A percentile compares a stretch with the other conserved stretches of the same genome.
These are phyloP conservation scores for Agrochola lota DNA, from an alignment of 2,888 invertebrate genomes.

Conservation along the genomic window DNA sequence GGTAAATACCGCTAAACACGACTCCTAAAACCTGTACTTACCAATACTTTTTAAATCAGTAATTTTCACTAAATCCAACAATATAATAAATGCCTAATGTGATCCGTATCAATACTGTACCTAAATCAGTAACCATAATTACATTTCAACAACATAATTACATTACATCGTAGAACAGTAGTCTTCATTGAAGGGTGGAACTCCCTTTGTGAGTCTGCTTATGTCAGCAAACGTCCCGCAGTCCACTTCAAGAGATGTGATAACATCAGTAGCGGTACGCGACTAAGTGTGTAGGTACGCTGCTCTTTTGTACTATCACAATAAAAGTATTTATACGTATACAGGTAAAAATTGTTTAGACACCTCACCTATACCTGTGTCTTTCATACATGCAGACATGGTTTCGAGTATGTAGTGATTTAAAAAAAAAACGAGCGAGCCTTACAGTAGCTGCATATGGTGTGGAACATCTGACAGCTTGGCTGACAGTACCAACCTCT, in stretches of 20 bases:
- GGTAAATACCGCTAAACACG: neutral
- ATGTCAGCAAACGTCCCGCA: constrained; percentile 35
- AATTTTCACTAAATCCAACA: neutral
- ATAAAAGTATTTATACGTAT: constrained; percentile 18
- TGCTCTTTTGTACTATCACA: constrained; percentile 25
- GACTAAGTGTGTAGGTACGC: constrained; percentile 35
- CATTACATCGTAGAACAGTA: constrained; percentile 16
- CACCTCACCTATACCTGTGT: no score
- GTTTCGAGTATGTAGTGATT: no score
- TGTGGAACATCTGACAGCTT: no score
- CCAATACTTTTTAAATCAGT: neutral
- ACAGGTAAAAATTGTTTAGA: constrained; percentile 8
- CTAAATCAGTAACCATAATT: neutral
- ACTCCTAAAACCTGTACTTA: neutral
- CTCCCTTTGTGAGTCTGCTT: constrained; percentile 10
- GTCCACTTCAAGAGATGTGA: constrained; percentile 42
- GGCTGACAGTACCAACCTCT: no score
- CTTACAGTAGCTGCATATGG: no score
- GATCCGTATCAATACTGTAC: neutral
- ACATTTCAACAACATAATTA: constrained; percentile 16
- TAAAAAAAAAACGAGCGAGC: no score
- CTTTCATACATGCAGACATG: no score
- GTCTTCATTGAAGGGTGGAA: constrained; percentile 15
- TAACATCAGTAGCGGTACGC: constrained; percentile 50
- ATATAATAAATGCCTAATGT: no score